Evolutionary conservation across 1,140 invertebrate genomes (phyloP), one percentile per base, ranked within the genome.

Genomic region (Magallana angulata): DNA sequence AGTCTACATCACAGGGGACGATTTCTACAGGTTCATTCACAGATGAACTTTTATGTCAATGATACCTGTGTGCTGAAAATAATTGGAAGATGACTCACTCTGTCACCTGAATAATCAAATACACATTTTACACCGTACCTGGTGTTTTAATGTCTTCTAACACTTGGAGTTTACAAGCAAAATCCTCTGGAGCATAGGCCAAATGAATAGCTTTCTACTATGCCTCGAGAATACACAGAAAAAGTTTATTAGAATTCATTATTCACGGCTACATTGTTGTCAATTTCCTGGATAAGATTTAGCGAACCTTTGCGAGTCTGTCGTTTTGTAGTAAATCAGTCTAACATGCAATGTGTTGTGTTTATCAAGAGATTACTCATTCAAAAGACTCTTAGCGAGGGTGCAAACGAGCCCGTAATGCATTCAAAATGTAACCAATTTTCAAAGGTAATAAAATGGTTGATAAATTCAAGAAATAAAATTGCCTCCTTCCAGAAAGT

Each of bases 1-100:
- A 76, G 14, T 30, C 68, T 30, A 76, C 68, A 76, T 76, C 68
- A 76, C 7, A 24, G 30, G 64, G 24, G 14, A 30, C 24, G 36
- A 76, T 76, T 76, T 76, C 68, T 76, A 48, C 68, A 76, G 68
- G 68, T 76, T 76, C 68, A 76, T 76, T 76, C 68, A 62, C 60
- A 76, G 68, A 76, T 76, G 68, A 76, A 76, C 68, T 76, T 76
- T 76, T 36, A 48, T 48, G 68, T 76, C 68, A 76, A 76, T 76
- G 68, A 18, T 76, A 76, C 68, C 36, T 76, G 18, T 76, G 68
- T 12, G 36, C 36, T 9, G 68, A 30, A 36, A 76, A 76, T 76
- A 76, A 76, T 76, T 76, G 24, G 24, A 76, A 76, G 68, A 76
- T 76, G 68, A 76, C 68, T 76, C 68, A 76, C 12, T 76, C 36